Percentiles rank a stretch among this genome's conserved stretches.
These are phyloP conservation scores for Archilochus colubris DNA, from an alignment of 2,113 vertebrate species.

Conservation along the genomic window DNA sequence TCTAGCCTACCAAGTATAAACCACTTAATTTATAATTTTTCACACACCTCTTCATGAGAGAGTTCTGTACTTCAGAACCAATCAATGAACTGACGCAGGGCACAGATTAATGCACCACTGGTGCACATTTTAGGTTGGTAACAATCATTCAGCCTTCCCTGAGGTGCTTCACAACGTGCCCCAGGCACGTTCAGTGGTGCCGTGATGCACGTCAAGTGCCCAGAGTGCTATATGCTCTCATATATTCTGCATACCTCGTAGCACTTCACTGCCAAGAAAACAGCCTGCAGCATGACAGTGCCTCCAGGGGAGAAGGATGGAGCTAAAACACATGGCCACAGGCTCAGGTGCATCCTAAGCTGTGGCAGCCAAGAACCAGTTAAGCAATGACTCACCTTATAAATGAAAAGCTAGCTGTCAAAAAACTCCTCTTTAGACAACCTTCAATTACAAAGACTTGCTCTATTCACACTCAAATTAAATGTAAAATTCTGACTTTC, in stretches of 20 bases:
- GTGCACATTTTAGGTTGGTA: neutral
- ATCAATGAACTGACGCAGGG: neutral
- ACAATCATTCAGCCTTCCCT: neutral
- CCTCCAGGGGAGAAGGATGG: neutral
- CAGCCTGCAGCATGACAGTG: fast-evolving
- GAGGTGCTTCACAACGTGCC: neutral
- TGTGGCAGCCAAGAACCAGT: neutral
- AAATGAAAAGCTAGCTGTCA: neutral
- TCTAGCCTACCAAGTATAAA: neutral
- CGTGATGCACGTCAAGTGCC: fast-evolving
- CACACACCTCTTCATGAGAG: neutral
- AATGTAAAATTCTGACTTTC: neutral
- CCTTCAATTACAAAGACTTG: constrained; percentile 45
- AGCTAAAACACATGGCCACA: neutral
- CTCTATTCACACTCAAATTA: constrained; percentile 45
- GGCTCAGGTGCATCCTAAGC: neutral
- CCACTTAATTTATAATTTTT: neutral
- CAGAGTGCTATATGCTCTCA: fast-evolving
- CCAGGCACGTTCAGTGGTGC: neutral
- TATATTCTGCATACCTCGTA: neutral
- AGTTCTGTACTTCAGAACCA: neutral
- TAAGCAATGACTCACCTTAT: neutral
- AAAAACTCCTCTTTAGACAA: constrained; percentile 23
- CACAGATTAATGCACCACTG: neutral
- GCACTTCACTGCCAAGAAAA: neutral